These are phyloP conservation scores for Gambusia yucatana DNA, from an alignment of 2,797 vertebrate genomes.

Conservation along the genomic window DNA sequence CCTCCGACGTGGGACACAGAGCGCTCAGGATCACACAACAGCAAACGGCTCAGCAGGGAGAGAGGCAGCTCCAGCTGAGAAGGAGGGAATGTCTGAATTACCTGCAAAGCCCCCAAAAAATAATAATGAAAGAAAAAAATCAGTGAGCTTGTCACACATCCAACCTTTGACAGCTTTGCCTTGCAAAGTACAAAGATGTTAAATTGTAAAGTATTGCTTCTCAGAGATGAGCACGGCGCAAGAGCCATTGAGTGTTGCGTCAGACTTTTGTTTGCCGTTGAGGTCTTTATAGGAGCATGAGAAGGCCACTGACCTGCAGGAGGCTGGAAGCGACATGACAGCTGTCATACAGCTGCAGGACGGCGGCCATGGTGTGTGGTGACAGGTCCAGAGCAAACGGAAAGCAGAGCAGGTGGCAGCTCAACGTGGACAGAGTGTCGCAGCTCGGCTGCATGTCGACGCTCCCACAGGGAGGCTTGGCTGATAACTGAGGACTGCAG, in stretches of 20 bases:
- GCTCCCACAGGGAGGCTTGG: constrained; percentile 30
- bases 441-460: constrained; percentile 54
- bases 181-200: constrained; percentile 42
- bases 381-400: constrained; percentile 89
- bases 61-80: constrained; percentile 84
- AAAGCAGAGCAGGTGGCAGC: constrained; percentile 91
- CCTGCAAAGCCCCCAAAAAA: constrained; percentile 74
- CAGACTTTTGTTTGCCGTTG: constrained; percentile 43
- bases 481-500: constrained; percentile 54
- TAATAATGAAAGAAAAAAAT: constrained; percentile 32
- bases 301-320: constrained; percentile 79
- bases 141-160: constrained; percentile 52
- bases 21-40: constrained; percentile 78
- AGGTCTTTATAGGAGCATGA: constrained; percentile 40
- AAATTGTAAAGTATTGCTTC: constrained; percentile 39
- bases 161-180: constrained; percentile 56
- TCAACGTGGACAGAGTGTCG: constrained; percentile 70
- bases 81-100: constrained; percentile 81
- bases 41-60: constrained; percentile 86
- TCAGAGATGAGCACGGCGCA: constrained; percentile 37
- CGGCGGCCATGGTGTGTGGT: constrained; percentile 61
- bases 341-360: constrained; percentile 81
- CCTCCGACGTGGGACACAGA: constrained; percentile 54
- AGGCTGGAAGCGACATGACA: constrained; percentile 82
- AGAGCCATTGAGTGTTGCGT: constrained; percentile 64